These are phyloP conservation scores for Cephus pygmeus DNA, from an alignment of 2,888 invertebrate species.

Conservation along the genomic window DNA sequence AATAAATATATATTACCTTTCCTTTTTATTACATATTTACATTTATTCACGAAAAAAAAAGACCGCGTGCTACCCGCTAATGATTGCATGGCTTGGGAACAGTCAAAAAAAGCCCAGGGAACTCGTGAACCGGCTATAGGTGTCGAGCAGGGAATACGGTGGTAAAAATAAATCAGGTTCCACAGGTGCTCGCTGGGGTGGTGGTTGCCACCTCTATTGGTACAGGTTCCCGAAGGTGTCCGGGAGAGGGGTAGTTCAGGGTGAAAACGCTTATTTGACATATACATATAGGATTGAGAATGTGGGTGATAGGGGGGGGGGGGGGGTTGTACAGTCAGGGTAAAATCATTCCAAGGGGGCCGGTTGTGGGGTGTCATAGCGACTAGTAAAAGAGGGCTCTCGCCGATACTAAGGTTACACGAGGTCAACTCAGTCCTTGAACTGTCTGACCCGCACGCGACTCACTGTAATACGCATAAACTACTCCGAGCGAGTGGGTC, in stretches of 20 bases:
- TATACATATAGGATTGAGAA: no score
- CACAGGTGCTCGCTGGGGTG: constrained; percentile 12
- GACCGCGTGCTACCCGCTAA: no score
- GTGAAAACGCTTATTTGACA: no score
- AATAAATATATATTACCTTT: no score
- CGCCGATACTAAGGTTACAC: constrained; percentile 17
- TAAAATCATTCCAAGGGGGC: no score
- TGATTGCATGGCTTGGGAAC: no score
- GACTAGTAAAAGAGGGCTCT: constrained; percentile 1
- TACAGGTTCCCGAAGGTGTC: not conserved
- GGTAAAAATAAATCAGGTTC: constrained; percentile 16
- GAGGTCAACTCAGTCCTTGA: constrained; percentile 22
- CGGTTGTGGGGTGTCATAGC: not conserved
- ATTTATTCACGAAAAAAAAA: no score
- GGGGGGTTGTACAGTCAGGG: not conserved
- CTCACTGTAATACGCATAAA: not conserved
- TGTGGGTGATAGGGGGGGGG: not conserved
- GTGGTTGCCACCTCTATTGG: not conserved
- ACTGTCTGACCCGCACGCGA: constrained; percentile 11
- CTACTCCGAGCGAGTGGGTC: no score
- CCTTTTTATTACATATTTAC: no score
- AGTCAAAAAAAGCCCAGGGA: no score
- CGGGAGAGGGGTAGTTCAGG: no score
- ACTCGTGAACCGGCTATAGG: no score
- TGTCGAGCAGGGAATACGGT: not conserved